These are phyloP conservation scores for Elaphurus davidianus DNA, from an alignment of 2,113 vertebrate species.

Conservation along the genomic window DNA sequence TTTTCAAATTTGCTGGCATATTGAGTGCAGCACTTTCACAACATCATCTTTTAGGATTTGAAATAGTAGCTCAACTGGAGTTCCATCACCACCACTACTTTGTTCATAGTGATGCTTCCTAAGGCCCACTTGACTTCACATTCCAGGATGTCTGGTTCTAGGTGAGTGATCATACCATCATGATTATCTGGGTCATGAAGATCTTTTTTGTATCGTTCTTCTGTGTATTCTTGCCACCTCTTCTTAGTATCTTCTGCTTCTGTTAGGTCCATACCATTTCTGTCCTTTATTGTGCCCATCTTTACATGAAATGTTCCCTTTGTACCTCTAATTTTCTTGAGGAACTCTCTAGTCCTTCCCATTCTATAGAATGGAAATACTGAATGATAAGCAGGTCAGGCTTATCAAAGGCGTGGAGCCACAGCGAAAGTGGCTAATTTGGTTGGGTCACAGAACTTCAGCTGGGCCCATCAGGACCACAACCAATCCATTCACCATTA, in stretches of 20 bases:
- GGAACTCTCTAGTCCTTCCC: neutral
- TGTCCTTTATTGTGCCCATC: neutral
- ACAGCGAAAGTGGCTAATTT: slow-evolving; percentile 47
- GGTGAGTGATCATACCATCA: neutral
- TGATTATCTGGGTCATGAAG: neutral
- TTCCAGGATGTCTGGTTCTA: neutral
- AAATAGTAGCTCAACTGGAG: neutral
- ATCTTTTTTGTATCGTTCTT: neutral
- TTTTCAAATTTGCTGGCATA: neutral
- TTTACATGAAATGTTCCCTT: neutral
- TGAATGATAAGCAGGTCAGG: neutral
- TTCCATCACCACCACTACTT: neutral
- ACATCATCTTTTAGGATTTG: neutral
- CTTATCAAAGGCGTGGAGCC: slow-evolving; percentile 31
- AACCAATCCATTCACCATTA: slow-evolving; percentile 1
- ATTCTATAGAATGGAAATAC: neutral
- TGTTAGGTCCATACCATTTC: neutral
- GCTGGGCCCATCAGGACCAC: slow-evolving; percentile 1
- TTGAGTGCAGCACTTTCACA: neutral
- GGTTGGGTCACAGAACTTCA: slow-evolving; percentile 37
- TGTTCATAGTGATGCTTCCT: neutral
- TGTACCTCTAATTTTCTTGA: neutral
- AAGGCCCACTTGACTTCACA: neutral
- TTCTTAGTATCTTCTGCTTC: neutral
- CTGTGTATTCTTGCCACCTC: neutral